Evolutionary conservation across 2,113 vertebrate species (phyloP), one percentile per base, ranked within the genome.

Genomic region (Pseudorhombus dupliciocellatus): DNA sequence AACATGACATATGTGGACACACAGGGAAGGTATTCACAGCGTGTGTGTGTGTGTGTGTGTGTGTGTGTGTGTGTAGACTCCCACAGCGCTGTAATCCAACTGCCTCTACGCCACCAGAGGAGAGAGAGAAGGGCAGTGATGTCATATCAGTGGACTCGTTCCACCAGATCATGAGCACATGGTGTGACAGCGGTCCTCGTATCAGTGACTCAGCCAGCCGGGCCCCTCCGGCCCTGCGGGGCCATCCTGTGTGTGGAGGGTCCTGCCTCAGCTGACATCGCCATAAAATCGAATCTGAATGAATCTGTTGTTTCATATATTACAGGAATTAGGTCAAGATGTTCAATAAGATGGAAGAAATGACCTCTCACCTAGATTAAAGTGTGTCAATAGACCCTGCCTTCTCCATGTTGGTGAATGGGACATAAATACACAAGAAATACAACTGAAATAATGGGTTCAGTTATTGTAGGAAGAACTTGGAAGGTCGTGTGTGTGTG

Each of bases 181-280:
- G 74, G 54, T 54, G 56, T 22, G 52, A 56, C 74, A 12, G 34
- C 31, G 67, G 22, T 58, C 72, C 78, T 25, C 26, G 18, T 84
- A 76, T 83, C 80, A 77, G 12, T 55, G 70, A 74, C 46, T 73
- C 54, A 57, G 58, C 70, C 85, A 72, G 75, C 63, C 77, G 74
- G 74, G 40, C 12, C 48, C 42, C 20, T 4, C 22, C 26, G 34
- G 75, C 22, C 40, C 48, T 57, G 22, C 40, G 34, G 55, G 48
- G 48, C 22, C 71, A 20, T 44, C 63, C 67, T 22, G 28, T 0
- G 4, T 8, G 53, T 37, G 25, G 50, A 64, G 28, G 58, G 28
- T 31, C 16, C 0, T 25, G 14, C 21, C 20, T 34, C 28, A 51
- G 16, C 46, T n/a, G 37, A 20, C 40, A 44, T 11, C 34, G 11